Conservation (phyloP, 2,113 vertebrate genomes). For the Pyrgilauda ruficollis region DNA sequence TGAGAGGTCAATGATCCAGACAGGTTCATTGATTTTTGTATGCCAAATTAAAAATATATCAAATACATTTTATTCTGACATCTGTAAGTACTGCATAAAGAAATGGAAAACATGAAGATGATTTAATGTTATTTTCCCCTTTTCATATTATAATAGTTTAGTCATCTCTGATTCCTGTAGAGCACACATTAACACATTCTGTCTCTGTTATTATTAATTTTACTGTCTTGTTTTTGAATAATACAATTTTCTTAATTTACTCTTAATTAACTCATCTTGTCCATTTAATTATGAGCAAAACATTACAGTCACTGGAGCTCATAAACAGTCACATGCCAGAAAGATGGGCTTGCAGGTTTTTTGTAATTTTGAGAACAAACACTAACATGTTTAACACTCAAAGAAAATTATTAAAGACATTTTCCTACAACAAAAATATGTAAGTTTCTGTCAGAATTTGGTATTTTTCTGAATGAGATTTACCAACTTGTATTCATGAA, state of each 20-base stretch:
- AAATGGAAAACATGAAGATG: neutral
- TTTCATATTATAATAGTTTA: neutral
- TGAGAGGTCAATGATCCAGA: slow-evolving; percentile 12
- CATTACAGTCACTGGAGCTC: neutral
- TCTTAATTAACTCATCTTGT: neutral
- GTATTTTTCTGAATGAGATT: neutral
- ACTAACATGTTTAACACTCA: neutral
- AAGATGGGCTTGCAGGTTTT: neutral
- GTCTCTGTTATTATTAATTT: neutral
- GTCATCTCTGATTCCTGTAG: neutral
- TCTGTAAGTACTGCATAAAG: neutral
- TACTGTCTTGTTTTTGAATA: neutral
- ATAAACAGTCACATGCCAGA: neutral
- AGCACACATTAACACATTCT: neutral
- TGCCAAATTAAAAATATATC: slow-evolving; percentile 16
- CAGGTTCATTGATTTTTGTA: neutral
- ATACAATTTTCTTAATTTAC: neutral
- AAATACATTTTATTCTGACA: slow-evolving; percentile 21
- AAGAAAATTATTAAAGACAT: neutral
- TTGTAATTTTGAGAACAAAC: neutral
- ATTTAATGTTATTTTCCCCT: neutral
- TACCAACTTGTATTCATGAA: neutral
- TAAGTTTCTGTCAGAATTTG: neutral
- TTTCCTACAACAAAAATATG: neutral
- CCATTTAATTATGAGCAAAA: neutral